phyloP scores from a whole-genome alignment of 2,113 vertebrate genomes.

The Oncorhynchus clarkii region DNA sequence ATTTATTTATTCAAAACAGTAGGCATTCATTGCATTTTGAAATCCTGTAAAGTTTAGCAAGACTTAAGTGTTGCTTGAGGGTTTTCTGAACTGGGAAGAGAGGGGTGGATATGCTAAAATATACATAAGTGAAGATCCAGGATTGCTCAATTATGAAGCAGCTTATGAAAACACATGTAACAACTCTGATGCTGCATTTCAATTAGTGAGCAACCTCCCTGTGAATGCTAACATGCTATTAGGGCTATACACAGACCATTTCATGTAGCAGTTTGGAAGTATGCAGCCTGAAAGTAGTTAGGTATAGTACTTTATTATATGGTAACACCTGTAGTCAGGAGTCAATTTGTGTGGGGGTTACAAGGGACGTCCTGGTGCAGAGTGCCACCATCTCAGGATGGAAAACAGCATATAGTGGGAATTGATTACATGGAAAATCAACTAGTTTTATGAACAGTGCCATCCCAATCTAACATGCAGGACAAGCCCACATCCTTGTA shows the following conservation, averaged over 20 bases:
- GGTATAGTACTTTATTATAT: too few species aligned
- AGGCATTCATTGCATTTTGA: not conserved
- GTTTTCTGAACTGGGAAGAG: not conserved
- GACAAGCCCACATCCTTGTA: too few species aligned
- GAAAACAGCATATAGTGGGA: too few species aligned
- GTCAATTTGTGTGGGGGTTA: too few species aligned
- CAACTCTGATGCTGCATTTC: constrained; percentile 24
- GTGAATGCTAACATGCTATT: not conserved
- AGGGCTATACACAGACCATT: not conserved
- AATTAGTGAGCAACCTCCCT: constrained; percentile 24
- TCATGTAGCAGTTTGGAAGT: not conserved
- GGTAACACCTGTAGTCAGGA: too few species aligned
- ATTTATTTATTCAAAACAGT: not conserved
- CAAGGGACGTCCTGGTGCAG: too few species aligned
- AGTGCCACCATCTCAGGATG: too few species aligned
- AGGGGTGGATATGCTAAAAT: constrained; percentile 19
- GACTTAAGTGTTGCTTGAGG: not conserved
- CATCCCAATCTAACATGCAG: too few species aligned
- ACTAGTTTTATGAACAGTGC: too few species aligned
- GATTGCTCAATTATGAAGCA: constrained; percentile 27
- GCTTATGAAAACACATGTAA: constrained; percentile 13
- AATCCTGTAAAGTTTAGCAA: not conserved
- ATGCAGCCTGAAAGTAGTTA: too few species aligned
- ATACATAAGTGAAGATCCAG: constrained; percentile 27
- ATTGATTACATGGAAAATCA: too few species aligned